Conservation (phyloP, 2,797 vertebrate species). For the Schizopygopsis malacanthus region DNA sequence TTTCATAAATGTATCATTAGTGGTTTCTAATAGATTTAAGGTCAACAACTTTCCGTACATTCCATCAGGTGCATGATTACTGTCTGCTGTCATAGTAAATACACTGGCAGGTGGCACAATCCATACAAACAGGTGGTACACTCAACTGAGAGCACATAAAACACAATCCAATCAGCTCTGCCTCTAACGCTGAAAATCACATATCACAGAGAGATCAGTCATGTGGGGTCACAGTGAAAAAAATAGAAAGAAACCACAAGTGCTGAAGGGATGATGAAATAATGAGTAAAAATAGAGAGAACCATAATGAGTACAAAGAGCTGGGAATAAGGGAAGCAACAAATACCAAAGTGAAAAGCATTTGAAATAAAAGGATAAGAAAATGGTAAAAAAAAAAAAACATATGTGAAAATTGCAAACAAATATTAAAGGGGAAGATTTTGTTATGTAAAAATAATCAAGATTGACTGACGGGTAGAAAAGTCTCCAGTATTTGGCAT, state of each 20-base stretch:
- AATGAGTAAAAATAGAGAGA: not conserved
- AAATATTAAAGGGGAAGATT: not conserved
- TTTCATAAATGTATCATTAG: not conserved
- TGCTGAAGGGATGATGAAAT: not conserved
- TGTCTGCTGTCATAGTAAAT: not conserved
- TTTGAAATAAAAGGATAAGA: not conserved
- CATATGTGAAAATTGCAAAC: no score
- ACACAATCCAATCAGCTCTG: slow-evolving; percentile 58
- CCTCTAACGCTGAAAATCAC: slow-evolving; percentile 30
- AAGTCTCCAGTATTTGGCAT: not conserved
- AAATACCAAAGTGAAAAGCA: not conserved
- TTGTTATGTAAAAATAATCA: not conserved
- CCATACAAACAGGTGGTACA: slow-evolving; percentile 16
- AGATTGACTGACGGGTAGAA: not conserved
- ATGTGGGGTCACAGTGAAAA: not conserved
- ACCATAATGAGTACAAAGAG: not conserved
- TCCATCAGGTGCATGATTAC: not conserved
- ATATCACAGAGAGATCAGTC: slow-evolving; percentile 27
- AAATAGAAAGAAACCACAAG: not conserved
- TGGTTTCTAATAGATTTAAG: no score
- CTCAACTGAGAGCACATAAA: slow-evolving; percentile 55
- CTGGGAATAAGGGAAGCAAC: not conserved
- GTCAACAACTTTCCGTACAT: not conserved
- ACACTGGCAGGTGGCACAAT: slow-evolving; percentile 2
- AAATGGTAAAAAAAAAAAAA: no score